These are phyloP conservation scores for Limonius californicus DNA, from an alignment of 1,140 invertebrate genomes.

Conservation along the genomic window DNA sequence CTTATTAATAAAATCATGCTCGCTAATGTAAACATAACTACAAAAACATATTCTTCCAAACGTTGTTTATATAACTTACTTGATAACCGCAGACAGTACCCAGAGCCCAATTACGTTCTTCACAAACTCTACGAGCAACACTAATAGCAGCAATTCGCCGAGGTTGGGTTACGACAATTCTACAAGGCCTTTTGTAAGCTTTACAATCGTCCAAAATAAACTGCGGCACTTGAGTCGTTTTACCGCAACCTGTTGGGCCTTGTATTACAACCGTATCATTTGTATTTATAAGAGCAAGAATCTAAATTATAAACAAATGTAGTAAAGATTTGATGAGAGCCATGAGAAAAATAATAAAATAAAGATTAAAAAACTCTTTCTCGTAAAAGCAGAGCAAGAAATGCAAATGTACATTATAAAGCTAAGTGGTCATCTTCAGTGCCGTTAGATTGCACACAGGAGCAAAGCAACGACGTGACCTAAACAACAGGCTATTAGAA, in stretches of 20 bases:
- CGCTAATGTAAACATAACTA: too few relatives aligned
- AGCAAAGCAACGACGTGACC: too few relatives aligned
- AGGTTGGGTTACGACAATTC: conserved; percentile 88
- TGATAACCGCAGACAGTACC: conserved; percentile 86
- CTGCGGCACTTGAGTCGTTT: conserved; percentile 83
- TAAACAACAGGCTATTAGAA: too few relatives aligned
- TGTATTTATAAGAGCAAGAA: conserved; percentile 57
- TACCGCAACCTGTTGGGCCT: conserved; percentile 78
- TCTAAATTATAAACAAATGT: too few relatives aligned
- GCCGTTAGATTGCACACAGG: too few relatives aligned
- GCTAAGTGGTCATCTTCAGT: too few relatives aligned
- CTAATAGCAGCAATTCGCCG: conserved; percentile 86
- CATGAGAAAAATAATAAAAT: neutral
- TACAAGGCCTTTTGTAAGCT: conserved; percentile 54
- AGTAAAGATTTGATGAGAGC: too few relatives aligned
- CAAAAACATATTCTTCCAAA: too few relatives aligned
- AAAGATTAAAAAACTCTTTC: neutral
- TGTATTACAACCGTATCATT: conserved; percentile 78
- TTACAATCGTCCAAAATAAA: conserved; percentile 76
- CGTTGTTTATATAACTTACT: conserved; percentile 37
- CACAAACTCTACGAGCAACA: conserved; percentile 78
- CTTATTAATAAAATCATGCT: too few relatives aligned
- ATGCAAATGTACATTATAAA: neutral
- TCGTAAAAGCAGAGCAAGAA: conserved; percentile 51
- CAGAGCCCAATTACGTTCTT: conserved; percentile 73